A percentile compares a stretch with the other conserved stretches of the same genome.
phyloP scores from a whole-genome alignment of 1,140 invertebrate genomes.

The Macrosteles quadrilineatus region DNA sequence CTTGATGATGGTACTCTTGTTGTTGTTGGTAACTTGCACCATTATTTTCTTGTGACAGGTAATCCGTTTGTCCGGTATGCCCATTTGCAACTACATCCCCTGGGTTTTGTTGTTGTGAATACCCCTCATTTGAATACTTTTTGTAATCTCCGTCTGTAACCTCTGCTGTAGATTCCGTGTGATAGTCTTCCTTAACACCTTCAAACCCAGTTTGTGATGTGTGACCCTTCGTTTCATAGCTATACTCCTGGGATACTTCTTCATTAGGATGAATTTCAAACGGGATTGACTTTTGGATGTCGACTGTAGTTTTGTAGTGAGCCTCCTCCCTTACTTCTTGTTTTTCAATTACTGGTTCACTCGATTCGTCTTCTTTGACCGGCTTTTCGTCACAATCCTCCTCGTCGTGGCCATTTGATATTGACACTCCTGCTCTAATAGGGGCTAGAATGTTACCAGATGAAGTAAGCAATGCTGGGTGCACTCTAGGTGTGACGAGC shows the following conservation, averaged over 20 bases:
- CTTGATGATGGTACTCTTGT: background rate
- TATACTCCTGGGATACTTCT: background rate
- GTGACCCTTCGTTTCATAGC: too few relatives aligned
- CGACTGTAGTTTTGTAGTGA: constrained; percentile 37
- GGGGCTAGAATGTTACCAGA: constrained; percentile 49
- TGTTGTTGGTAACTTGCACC: background rate
- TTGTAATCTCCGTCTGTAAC: too few relatives aligned
- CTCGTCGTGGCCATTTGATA: constrained; percentile 47
- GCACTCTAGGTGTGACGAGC: constrained; percentile 21
- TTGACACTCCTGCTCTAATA: constrained; percentile 52
- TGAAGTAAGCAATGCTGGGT: constrained; percentile 35
- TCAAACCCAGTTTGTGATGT: too few relatives aligned
- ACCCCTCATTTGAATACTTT: too few relatives aligned
- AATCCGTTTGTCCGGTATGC: too few relatives aligned
- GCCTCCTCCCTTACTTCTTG: constrained; percentile 33
- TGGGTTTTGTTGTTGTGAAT: too few relatives aligned
- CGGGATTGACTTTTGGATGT: constrained; percentile 41
- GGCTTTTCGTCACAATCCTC: constrained; percentile 38
- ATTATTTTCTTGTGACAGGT: too few relatives aligned
- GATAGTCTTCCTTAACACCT: too few relatives aligned
- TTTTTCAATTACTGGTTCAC: constrained; percentile 33
- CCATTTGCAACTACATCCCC: too few relatives aligned
- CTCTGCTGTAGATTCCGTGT: too few relatives aligned
- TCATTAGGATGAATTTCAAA: constrained; percentile 33
- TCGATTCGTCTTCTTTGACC: background rate